Base-by-base conservation (phyloP, 2,113 vertebrate species). In the Hoplias malabaricus region DNA sequence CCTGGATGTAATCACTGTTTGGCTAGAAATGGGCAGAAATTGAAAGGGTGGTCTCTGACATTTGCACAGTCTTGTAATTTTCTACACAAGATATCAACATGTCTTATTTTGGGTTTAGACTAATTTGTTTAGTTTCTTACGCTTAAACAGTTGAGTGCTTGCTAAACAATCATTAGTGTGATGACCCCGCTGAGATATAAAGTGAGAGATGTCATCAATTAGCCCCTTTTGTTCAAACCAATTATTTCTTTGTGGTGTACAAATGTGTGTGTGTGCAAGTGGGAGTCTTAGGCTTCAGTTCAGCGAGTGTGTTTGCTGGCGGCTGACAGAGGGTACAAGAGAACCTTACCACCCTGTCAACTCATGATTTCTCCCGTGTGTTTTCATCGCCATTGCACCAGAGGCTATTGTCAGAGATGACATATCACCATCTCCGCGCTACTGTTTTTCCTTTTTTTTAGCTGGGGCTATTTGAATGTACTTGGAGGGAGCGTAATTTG, bases 341-440 rank as follows among this genome's bases (percentile, higher is more conserved):
- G 77, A 83, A 71, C 78, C 72, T 80, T 77, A 72, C 73, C 73
- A 73, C 38, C 63, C 73, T 63, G 82, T 73, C 69, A 43, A 43
- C 68, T 69, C 29, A 25, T 73, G 73, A 80, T 80, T 80, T 73
- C 54, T 73, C 82, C 65, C 77, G 25, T 80, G 82, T 79, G 68
- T 77, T 83, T 80, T 79, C 63, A 66, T 76, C 67, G 62, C 53
- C 72, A n/a, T 65, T 79, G 48, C 82, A 77, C 82, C 66, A 79
- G 82, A 70, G 82, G 82, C 68, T 73, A 80, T 73, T 83, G 82
- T 83, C 78, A 83, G 53, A 57, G 36, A 83, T 83, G 78, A 83
- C 69, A 80, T 80, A 83, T 83, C 73, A 73, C 77, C 78, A 54
- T 83, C 71, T 83, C 69, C 36, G 31, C 66, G 6, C 50, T 46